phyloP scores from a whole-genome alignment of 2,113 vertebrate species.

The Nannobrachium achirus region DNA sequence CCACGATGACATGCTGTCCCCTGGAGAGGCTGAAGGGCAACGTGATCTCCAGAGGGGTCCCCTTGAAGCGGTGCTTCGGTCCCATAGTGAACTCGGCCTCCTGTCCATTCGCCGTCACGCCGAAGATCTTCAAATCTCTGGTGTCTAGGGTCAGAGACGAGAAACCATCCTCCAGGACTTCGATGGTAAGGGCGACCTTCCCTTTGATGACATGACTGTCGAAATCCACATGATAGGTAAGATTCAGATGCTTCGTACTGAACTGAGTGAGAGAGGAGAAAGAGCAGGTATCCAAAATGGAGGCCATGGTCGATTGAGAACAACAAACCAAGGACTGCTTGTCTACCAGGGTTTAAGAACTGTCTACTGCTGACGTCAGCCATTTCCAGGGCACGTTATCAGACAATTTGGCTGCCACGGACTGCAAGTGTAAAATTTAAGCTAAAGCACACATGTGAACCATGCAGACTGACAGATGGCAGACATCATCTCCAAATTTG shows the following conservation, averaged over 20 bases:
- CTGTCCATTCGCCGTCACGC: constrained; percentile 86
- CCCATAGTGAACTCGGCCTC: constrained; percentile 84
- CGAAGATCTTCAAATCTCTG: constrained; percentile 84
- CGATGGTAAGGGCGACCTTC: constrained; percentile 81
- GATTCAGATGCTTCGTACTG: constrained; percentile 84
- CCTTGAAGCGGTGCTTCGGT: constrained; percentile 89
- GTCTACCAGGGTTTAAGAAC: no score
- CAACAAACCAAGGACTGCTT: no score
- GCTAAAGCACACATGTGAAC: no score
- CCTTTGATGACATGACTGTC: constrained; percentile 76
- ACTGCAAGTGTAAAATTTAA: no score
- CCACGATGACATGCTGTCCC: constrained; percentile 90
- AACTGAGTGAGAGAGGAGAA: constrained; percentile 81
- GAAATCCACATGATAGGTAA: constrained; percentile 86
- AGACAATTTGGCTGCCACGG: no score
- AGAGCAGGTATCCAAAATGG: constrained; percentile 79
- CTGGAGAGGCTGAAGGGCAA: constrained; percentile 90
- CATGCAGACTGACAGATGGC: no score
- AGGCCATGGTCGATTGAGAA: constrained; percentile 61
- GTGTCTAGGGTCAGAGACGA: constrained; percentile 88
- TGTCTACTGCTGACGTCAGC: no score
- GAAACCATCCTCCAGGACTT: constrained; percentile 85
- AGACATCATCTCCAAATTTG: no score
- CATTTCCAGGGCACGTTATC: no score
- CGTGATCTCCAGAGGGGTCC: constrained; percentile 86